Conservation (phyloP, 2,888 invertebrate genomes). For the Monochamus alternatus region DNA sequence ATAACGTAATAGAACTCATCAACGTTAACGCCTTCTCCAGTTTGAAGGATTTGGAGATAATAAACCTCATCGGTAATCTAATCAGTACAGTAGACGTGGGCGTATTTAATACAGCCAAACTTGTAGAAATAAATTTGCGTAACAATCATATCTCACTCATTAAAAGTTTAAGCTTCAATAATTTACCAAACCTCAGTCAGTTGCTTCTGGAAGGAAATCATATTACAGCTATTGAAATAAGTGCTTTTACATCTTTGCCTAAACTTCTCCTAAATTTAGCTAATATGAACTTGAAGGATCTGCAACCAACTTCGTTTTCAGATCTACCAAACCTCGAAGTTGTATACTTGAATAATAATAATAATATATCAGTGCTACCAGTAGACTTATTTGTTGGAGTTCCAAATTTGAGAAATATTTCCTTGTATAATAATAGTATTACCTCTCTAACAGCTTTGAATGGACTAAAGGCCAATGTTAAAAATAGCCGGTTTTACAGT, state of each 20-base stretch:
- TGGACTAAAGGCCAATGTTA: too few relatives aligned
- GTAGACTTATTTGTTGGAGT: not conserved
- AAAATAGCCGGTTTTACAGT: too few relatives aligned
- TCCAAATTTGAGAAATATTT: slow-evolving; percentile 29
- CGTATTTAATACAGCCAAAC: slow-evolving; percentile 29
- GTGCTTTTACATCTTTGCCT: slow-evolving; percentile 38
- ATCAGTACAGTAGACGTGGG: slow-evolving; percentile 27
- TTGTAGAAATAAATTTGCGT: slow-evolving; percentile 32
- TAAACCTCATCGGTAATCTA: slow-evolving; percentile 39
- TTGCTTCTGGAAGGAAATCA: slow-evolving; percentile 40
- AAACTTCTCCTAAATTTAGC: slow-evolving; percentile 33
- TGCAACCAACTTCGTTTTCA: slow-evolving; percentile 38
- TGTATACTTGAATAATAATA: slow-evolving; percentile 42
- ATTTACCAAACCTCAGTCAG: slow-evolving; percentile 30
- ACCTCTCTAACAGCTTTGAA: slow-evolving; percentile 12
- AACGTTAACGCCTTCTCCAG: slow-evolving; percentile 9
- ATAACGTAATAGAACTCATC: slow-evolving; percentile 35
- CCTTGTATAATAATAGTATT: slow-evolving; percentile 36
- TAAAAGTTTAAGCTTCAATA: slow-evolving; percentile 28
- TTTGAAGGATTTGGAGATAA: slow-evolving; percentile 26
- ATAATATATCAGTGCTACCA: slow-evolving; percentile 28
- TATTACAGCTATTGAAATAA: slow-evolving; percentile 34
- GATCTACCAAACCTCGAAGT: slow-evolving; percentile 28
- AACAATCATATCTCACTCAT: slow-evolving; percentile 38
- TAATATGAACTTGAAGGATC: slow-evolving; percentile 22